phyloP scores from a whole-genome alignment of 2,797 vertebrate genomes.

The Distichodus sexfasciatus region DNA sequence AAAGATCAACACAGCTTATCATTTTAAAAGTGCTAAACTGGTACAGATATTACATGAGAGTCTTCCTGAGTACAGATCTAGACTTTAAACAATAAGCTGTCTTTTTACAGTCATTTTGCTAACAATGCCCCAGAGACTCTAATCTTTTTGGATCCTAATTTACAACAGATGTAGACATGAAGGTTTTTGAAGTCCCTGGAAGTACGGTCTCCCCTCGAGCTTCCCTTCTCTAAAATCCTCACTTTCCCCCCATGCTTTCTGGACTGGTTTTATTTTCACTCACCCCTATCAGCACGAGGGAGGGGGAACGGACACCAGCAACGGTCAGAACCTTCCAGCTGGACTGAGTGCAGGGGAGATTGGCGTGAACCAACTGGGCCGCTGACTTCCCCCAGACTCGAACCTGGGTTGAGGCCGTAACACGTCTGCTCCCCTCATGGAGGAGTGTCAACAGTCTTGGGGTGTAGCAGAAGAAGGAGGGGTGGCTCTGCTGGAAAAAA shows the following conservation, averaged over 20 bases:
- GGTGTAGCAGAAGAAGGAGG: slow-evolving; percentile 12
- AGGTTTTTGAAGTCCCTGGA: slow-evolving; percentile 63
- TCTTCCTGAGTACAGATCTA: background rate
- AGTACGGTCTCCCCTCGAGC: slow-evolving; percentile 66
- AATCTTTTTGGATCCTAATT: slow-evolving; percentile 70
- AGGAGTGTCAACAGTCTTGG: slow-evolving; percentile 8
- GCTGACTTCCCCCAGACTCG: slow-evolving; percentile 25
- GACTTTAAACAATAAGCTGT: background rate
- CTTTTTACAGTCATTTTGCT: slow-evolving; percentile 68
- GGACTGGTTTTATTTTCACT: slow-evolving; percentile 69
- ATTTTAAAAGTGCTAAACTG: background rate
- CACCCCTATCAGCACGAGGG: slow-evolving; percentile 66
- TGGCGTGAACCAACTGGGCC: background rate
- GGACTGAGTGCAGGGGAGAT: slow-evolving; percentile 30
- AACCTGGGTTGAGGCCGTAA: slow-evolving; percentile 30
- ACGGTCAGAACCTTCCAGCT: slow-evolving; percentile 34
- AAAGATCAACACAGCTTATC: background rate
- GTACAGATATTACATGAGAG: background rate
- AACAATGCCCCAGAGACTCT: slow-evolving; percentile 68
- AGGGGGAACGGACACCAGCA: slow-evolving; percentile 39
- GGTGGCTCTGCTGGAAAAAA: slow-evolving; percentile 5
- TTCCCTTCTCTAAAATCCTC: slow-evolving; percentile 68
- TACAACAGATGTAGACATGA: slow-evolving; percentile 67
- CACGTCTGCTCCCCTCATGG: slow-evolving; percentile 14
- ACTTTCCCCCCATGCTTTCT: slow-evolving; percentile 67